phyloP scores from a whole-genome alignment of 2,888 invertebrate species.

The Sinohyriopsis cumingii region DNA sequence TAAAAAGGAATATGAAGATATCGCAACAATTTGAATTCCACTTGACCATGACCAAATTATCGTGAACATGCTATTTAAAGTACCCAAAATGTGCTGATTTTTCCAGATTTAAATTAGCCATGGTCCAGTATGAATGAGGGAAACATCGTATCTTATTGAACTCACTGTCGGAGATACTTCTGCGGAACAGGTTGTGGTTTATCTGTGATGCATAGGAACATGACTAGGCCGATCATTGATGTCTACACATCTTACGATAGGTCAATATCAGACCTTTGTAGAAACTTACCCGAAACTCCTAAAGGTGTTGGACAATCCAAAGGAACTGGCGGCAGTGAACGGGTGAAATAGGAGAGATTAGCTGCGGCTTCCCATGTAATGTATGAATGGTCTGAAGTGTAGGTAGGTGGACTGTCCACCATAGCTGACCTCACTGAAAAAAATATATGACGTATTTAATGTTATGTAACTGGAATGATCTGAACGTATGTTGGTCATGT shows the following conservation, averaged over 20 bases:
- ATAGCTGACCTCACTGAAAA: conserved; percentile 64
- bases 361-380: conserved; percentile 67
- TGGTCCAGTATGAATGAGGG: background rate
- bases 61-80: too few species aligned
- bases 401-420: conserved; percentile 68
- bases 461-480: background rate
- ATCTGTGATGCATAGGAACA: too few species aligned
- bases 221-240: too few species aligned
- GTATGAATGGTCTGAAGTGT: conserved; percentile 67
- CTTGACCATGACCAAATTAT: too few species aligned
- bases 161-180: background rate
- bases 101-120: background rate
- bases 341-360: conserved; percentile 66
- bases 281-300: conserved; percentile 67
- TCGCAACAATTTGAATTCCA: too few species aligned
- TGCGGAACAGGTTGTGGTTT: background rate
- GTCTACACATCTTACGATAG: background rate
- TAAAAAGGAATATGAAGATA: too few species aligned
- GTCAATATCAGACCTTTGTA: background rate
- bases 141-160: background rate
- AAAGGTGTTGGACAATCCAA: conserved; percentile 71
- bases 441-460: background rate
- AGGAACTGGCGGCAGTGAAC: conserved; percentile 71
- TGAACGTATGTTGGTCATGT: background rate
- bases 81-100: too few species aligned